Base-by-base conservation (phyloP, 2,888 invertebrate species). In the Lypha dubia region DNA sequence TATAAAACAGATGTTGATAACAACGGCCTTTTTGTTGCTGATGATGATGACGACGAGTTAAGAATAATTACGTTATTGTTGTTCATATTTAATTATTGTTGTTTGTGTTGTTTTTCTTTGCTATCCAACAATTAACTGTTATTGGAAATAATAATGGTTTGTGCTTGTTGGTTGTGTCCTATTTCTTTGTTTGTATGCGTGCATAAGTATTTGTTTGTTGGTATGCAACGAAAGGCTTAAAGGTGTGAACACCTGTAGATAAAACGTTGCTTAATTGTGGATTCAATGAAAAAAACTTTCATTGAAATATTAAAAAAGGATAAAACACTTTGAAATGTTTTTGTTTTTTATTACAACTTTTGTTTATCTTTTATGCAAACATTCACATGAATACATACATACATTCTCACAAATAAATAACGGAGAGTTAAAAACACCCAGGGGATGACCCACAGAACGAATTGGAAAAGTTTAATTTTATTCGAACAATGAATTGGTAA, bases 61-160 rank as follows among this genome's bases (percentile, higher is more conserved):
- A 77, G 60, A 63, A 70, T 79, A 79, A 84, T 84, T 68, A 79
- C 38, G 68, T 70, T 68, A 77, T 77, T 81, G 70, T 71, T 81
- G 58, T 70, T 82, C 70, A 76, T 76, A 46, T 71, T 63, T 75
- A 75, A 75, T 70, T 75, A 70, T 75, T 53, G 49, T 58, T 73
- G 56, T 32, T 46, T 56, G 17, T 7, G 46, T 24, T 22, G 28
- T 32, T 41, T 62, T 68, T 49, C 13, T 49, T 58, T 35, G 22
- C 28, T 46, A 46, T 7, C 22, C 22, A 70, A 65, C 70, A 70
- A 70, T 75, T 68, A 75, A 70, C 60, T 60, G 60, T 68, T 75
- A 68, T 81, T 81, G 80, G 53, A 24, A 53, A 80, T 51, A 74
- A 44, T 20, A 63, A 71, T n/a, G 56, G 56, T n/a, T 38, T 28